phyloP scores from a whole-genome alignment of 2,888 invertebrate species.

The Pemphredon lugubris region DNA sequence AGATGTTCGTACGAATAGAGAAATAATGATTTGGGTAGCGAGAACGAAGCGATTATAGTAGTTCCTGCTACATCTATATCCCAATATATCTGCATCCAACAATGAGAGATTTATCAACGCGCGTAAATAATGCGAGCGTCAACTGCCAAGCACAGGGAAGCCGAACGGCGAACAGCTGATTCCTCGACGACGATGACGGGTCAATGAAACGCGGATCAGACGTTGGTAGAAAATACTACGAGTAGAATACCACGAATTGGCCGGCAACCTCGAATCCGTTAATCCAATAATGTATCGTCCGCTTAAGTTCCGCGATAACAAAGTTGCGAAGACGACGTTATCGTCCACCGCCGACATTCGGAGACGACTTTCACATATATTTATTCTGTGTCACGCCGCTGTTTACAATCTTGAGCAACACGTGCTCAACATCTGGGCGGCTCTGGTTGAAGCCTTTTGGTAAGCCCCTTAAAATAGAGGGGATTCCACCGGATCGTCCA shows the following conservation, averaged over 20 bases:
- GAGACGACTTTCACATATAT: slow-evolving; percentile 1
- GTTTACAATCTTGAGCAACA: slow-evolving; percentile 56
- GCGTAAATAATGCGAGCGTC: slow-evolving; percentile 28
- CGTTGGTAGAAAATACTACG: slow-evolving; percentile 8
- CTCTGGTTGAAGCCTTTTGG: too few relatives aligned
- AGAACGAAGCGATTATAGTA: too few relatives aligned
- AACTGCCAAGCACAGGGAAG: slow-evolving; percentile 1
- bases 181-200: slow-evolving; percentile 49
- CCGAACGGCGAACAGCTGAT: slow-evolving; percentile 56
- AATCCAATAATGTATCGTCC: not conserved
- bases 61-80: too few relatives aligned
- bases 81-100: too few relatives aligned
- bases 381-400: slow-evolving; percentile 52
- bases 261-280: not conserved
- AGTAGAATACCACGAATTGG: not conserved
- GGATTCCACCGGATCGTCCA: slow-evolving; percentile 13
- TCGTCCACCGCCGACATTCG: not conserved
- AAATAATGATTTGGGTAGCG: too few relatives aligned
- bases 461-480: slow-evolving; percentile 58
- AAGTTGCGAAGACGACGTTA: not conserved
- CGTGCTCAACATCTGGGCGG: slow-evolving; percentile 70
- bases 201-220: slow-evolving; percentile 51
- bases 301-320: not conserved
- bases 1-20: slow-evolving; percentile 34
- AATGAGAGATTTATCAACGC: slow-evolving; percentile 34